Percentiles rank a stretch among this genome's conserved stretches.
Conservation (phyloP, 2,888 invertebrate species). For the Hemicrepidius hirtus region DNA sequence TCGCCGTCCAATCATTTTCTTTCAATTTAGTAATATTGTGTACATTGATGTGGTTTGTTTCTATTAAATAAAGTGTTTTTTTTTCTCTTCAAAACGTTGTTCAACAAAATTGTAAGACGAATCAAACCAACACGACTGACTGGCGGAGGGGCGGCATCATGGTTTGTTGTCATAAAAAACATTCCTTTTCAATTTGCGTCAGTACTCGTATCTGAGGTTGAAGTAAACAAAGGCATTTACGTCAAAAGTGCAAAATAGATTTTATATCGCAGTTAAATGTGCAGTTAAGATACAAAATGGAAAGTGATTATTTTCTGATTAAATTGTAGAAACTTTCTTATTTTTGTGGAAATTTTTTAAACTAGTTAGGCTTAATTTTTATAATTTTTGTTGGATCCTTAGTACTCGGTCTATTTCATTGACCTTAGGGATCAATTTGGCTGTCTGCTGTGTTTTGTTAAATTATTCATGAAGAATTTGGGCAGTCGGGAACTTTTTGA, state of each 20-base stretch:
- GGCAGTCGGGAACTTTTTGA: not conserved
- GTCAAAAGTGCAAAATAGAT: conserved; percentile 28
- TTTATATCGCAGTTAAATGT: conserved; percentile 1
- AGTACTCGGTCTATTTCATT: not conserved
- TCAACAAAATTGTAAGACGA: too few species aligned
- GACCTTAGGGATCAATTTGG: conserved; percentile 8
- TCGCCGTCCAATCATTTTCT: not conserved
- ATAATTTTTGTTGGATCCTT: too few species aligned
- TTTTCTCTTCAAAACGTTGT: too few species aligned
- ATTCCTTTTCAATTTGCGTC: conserved; percentile 25
- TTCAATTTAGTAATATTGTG: not conserved
- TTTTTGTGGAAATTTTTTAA: too few species aligned
- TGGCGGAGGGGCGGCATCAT: too few species aligned
- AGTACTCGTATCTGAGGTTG: not conserved
- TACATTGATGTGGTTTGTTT: too few species aligned
- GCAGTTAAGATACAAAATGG: not conserved
- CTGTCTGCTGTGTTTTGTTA: conserved; percentile 3
- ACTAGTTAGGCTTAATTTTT: too few species aligned
- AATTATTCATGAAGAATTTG: conserved; percentile 4
- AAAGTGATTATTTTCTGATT: not conserved
- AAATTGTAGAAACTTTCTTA: too few species aligned
- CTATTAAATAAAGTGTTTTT: too few species aligned
- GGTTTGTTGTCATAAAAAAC: not conserved
- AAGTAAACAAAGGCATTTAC: conserved; percentile 26
- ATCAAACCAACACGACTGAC: too few species aligned